A percentile compares a stretch with the other conserved stretches of the same genome.
Evolutionary conservation across 2,888 invertebrate genomes (phyloP).

Genomic region (Ariolimax columbianus): DNA sequence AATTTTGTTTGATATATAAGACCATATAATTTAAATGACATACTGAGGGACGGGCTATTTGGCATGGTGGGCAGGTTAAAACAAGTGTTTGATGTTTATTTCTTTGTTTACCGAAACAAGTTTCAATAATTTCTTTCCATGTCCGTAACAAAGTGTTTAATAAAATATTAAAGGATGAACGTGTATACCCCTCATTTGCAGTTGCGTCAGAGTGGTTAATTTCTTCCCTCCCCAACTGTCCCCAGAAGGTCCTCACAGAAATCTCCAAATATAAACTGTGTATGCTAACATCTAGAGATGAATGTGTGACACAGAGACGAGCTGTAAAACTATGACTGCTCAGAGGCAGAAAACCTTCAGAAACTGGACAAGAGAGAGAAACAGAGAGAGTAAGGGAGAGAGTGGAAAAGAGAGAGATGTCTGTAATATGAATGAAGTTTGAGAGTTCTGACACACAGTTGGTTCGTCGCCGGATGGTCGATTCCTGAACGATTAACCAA

Average conservation of each 20-base stretch:
- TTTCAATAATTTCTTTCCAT: background rate
- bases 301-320: background rate
- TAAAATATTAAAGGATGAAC: background rate
- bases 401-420: background rate
- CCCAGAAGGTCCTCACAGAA: too few relatives aligned
- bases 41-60: too few relatives aligned
- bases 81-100: too few relatives aligned
- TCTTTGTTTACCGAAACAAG: too few relatives aligned
- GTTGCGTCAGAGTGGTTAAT: background rate
- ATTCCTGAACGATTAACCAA: conserved; percentile 38
- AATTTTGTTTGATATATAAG: too few relatives aligned
- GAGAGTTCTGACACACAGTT: background rate
- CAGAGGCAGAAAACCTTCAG: background rate
- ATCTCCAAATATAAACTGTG: background rate
- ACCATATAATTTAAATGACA: too few relatives aligned
- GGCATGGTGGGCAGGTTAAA: too few relatives aligned
- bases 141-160: background rate
- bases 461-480: conserved; percentile 35
- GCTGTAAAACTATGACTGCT: background rate
- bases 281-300: background rate
- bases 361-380: conserved; percentile 8
- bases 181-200: background rate
- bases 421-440: background rate
- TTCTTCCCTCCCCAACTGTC: background rate
- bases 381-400: too few relatives aligned